These are phyloP conservation scores for Anorthoa munda DNA, from an alignment of 2,888 invertebrate genomes.

Conservation along the genomic window DNA sequence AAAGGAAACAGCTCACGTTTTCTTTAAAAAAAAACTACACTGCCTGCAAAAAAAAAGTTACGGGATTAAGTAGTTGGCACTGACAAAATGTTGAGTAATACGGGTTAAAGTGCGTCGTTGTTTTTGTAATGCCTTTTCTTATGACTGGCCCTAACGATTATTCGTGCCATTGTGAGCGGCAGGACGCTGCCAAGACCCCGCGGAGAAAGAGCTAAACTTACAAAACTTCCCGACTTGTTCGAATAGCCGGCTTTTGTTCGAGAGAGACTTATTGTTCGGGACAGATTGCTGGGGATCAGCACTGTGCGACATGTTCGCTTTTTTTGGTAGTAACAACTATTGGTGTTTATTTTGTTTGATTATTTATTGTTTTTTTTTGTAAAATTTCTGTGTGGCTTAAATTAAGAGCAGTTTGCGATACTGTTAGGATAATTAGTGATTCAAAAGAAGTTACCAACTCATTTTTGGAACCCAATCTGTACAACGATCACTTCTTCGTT, in stretches of 20 bases:
- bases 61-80: conserved; percentile 82
- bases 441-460: background rate
- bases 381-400: background rate
- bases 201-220: conserved; percentile 89
- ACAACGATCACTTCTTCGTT: background rate
- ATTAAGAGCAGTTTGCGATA: background rate
- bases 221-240: conserved; percentile 91
- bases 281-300: conserved; percentile 90
- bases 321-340: conserved; percentile 72
- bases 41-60: conserved; percentile 57
- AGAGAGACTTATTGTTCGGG: conserved; percentile 90
- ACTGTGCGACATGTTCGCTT: conserved; percentile 76
- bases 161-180: conserved; percentile 87
- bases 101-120: conserved; percentile 86
- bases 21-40: background rate
- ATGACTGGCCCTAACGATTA: conserved; percentile 90
- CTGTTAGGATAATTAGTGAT: background rate
- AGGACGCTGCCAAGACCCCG: conserved; percentile 87
- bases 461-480: background rate
- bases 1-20: background rate
- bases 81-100: conserved; percentile 86
- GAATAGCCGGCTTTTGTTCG: conserved; percentile 90
- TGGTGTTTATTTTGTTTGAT: conserved; percentile 29
- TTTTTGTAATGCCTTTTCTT: conserved; percentile 89
- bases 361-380: background rate